phyloP scores from a whole-genome alignment of 2,113 vertebrate species.

The Sigmodon hispidus region DNA sequence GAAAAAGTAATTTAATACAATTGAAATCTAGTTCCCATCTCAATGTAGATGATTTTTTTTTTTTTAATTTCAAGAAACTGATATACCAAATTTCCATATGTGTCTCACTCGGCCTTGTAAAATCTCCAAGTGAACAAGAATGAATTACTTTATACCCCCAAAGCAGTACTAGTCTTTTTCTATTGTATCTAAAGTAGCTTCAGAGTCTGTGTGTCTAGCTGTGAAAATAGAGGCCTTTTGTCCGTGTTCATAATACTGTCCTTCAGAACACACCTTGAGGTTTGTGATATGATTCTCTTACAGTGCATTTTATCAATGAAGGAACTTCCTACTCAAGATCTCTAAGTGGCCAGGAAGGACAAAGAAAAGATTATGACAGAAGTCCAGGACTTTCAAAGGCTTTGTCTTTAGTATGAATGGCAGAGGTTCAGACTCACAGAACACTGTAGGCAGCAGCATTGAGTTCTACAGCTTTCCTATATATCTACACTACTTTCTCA shows the following conservation, averaged over 20 bases:
- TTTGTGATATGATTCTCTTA: slow-evolving; percentile 34
- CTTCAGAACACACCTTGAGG: slow-evolving; percentile 31
- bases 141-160: not conserved
- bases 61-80: not conserved
- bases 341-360: slow-evolving; percentile 32
- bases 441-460: not conserved
- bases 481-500: not conserved
- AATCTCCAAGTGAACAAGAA: not conserved
- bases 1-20: not conserved
- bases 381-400: slow-evolving; percentile 35
- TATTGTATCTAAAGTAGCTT: slow-evolving; percentile 21
- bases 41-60: slow-evolving; percentile 1
- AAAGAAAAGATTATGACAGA: slow-evolving; percentile 44
- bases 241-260: not conserved
- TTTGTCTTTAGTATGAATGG: slow-evolving; percentile 25
- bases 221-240: slow-evolving; percentile 43
- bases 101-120: slow-evolving; percentile 54
- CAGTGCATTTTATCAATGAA: slow-evolving; percentile 61
- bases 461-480: not conserved
- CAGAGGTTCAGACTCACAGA: not conserved
- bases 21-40: not conserved
- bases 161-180: not conserved
- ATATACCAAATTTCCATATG: slow-evolving; percentile 23
- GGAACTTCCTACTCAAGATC: slow-evolving; percentile 38
- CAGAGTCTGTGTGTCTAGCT: slow-evolving; percentile 28